Conservation (phyloP, 2,113 vertebrate genomes). For the Polypterus senegalus region DNA sequence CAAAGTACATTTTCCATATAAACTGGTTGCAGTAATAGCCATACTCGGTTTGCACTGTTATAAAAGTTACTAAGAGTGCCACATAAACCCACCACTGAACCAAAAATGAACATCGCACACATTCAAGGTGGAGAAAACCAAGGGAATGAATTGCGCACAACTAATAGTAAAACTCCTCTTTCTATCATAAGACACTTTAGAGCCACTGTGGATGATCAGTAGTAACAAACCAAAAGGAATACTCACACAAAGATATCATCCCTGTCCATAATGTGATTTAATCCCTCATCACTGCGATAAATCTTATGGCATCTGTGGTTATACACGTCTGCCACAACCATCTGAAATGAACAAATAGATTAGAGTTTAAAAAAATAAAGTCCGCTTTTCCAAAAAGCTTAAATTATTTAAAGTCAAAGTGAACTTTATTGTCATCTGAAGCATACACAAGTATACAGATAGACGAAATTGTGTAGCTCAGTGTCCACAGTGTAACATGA, state of each 20-base stretch:
- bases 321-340: conserved; percentile 94
- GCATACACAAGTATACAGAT: too few species aligned
- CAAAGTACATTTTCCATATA: too few species aligned
- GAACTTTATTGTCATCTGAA: too few species aligned
- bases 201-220: conserved; percentile 35
- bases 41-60: too few species aligned
- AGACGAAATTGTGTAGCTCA: too few species aligned
- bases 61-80: too few species aligned
- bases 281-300: conserved; percentile 80
- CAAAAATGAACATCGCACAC: not conserved
- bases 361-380: too few species aligned
- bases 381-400: too few species aligned
- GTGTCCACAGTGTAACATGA: too few species aligned
- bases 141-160: conserved; percentile 26
- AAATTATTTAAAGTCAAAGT: too few species aligned
- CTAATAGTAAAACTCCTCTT: conserved; percentile 29
- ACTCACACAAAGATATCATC: conserved; percentile 95
- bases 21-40: too few species aligned
- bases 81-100: too few species aligned
- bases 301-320: conserved; percentile 96
- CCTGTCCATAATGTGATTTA: conserved; percentile 86
- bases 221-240: not conserved
- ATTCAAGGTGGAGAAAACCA: conserved; percentile 10
- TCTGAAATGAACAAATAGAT: conserved; percentile 43
- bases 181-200: conserved; percentile 23